phyloP scores from a whole-genome alignment of 2,113 vertebrate species.

The Paraplagusia blochii region DNA sequence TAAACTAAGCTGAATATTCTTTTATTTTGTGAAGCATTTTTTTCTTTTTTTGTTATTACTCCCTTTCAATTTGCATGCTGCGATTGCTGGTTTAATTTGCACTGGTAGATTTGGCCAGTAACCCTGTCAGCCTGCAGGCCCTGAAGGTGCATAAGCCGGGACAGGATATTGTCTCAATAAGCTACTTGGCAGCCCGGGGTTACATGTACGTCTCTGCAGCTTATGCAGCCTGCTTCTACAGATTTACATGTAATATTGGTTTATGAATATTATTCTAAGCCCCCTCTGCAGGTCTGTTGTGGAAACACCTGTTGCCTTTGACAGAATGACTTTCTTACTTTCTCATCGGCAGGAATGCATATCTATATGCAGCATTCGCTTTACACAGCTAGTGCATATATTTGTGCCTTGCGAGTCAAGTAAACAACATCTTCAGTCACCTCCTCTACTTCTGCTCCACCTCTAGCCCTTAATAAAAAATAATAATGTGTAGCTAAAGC shows the following conservation, averaged over 20 bases:
- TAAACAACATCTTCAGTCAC: no score
- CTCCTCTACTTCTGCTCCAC: no score
- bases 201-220: slow-evolving; percentile 32
- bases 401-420: no score
- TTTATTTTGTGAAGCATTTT: background rate
- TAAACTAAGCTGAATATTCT: no score
- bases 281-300: no score
- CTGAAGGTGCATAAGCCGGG: slow-evolving; percentile 42
- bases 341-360: no score
- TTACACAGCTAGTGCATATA: no score
- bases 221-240: slow-evolving; percentile 38
- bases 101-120: slow-evolving; percentile 41
- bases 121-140: slow-evolving; percentile 38
- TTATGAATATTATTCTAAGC: background rate
- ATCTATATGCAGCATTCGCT: no score
- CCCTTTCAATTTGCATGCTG: slow-evolving; percentile 40
- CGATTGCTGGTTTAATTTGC: slow-evolving; percentile 13
- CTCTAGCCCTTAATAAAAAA: no score
- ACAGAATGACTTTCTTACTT: no score
- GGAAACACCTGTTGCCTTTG: no score
- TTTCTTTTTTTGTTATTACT: slow-evolving; percentile 22
- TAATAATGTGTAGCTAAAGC: slow-evolving; percentile 45
- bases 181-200: slow-evolving; percentile 56
- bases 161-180: slow-evolving; percentile 69
- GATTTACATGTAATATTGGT: slow-evolving; percentile 6